These are phyloP conservation scores for Phortica magna DNA, from an alignment of 2,888 invertebrate species.

Conservation along the genomic window DNA sequence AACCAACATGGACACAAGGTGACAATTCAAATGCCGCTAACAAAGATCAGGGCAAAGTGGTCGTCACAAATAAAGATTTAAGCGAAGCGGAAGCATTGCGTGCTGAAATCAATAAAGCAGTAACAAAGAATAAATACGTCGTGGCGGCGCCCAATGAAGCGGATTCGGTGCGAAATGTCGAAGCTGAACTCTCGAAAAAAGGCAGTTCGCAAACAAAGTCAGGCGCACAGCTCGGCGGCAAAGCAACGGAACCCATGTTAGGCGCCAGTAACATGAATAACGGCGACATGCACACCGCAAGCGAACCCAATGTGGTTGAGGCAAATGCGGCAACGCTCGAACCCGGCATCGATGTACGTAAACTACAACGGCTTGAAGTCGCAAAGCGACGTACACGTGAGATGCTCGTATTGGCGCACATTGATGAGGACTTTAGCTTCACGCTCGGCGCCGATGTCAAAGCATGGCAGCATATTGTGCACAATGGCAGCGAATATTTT, in stretches of 20 bases:
- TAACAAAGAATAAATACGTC: slow-evolving; percentile 48
- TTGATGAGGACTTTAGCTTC: slow-evolving; percentile 72
- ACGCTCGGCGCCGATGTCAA: slow-evolving; percentile 63
- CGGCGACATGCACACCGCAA: not conserved
- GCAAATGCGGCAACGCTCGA: slow-evolving; percentile 49
- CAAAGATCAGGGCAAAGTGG: slow-evolving; percentile 55
- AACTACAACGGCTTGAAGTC: slow-evolving; percentile 65
- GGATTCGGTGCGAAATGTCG: slow-evolving; percentile 45
- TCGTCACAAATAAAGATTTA: slow-evolving; percentile 57
- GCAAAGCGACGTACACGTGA: slow-evolving; percentile 71
- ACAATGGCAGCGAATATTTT: slow-evolving; percentile 63
- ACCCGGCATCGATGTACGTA: slow-evolving; percentile 59
- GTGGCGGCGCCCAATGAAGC: slow-evolving; percentile 39
- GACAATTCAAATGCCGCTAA: not conserved
- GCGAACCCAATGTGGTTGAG: slow-evolving; percentile 64
- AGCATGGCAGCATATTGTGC: slow-evolving; percentile 69
- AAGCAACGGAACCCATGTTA: slow-evolving; percentile 41
- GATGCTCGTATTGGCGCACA: slow-evolving; percentile 65
- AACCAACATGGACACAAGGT: slow-evolving; percentile 72
- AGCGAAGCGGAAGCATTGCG: slow-evolving; percentile 57
- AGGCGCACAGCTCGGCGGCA: slow-evolving; percentile 46
- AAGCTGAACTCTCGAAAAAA: slow-evolving; percentile 44
- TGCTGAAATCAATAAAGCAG: slow-evolving; percentile 58
- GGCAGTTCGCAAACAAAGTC: slow-evolving; percentile 40
- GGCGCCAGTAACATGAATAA: slow-evolving; percentile 21